These are phyloP conservation scores for Stomatorhinus ivindoensis DNA, from an alignment of 2,113 vertebrate genomes.

Conservation along the genomic window DNA sequence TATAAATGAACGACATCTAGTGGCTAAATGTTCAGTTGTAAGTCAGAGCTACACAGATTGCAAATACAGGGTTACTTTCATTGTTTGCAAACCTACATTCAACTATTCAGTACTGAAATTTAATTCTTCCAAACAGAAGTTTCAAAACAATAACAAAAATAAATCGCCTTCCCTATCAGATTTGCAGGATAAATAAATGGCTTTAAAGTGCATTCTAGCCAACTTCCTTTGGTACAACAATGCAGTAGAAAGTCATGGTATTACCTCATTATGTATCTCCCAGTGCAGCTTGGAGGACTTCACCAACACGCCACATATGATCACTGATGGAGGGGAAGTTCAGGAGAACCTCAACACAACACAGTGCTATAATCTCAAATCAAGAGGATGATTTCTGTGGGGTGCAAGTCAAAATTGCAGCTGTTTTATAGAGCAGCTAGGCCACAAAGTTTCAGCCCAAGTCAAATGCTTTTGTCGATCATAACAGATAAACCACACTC, in stretches of 20 bases:
- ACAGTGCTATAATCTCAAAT: neutral
- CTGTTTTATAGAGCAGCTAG: neutral
- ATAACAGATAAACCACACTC: neutral
- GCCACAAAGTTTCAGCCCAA: neutral
- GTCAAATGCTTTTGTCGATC: neutral
- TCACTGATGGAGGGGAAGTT: slow-evolving; percentile 52
- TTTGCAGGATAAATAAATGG: neutral
- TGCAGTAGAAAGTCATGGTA: neutral
- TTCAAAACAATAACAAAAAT: neutral
- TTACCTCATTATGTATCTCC: slow-evolving; percentile 70
- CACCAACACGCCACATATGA: slow-evolving; percentile 65
- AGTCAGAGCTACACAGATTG: neutral
- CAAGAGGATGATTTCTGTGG: neutral
- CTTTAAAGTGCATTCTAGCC: neutral
- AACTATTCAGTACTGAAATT: neutral
- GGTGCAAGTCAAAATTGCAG: neutral
- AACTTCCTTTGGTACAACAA: neutral
- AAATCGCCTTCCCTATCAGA: neutral
- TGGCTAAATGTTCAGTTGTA: neutral
- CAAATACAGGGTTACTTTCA: neutral
- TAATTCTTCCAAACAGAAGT: neutral
- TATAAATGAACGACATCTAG: too few species aligned
- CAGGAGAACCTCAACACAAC: slow-evolving; percentile 51
- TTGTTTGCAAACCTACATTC: neutral
- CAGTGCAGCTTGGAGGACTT: slow-evolving; percentile 65